phyloP scores from a whole-genome alignment of 2,797 vertebrate species.

The Pelodytes ibericus region DNA sequence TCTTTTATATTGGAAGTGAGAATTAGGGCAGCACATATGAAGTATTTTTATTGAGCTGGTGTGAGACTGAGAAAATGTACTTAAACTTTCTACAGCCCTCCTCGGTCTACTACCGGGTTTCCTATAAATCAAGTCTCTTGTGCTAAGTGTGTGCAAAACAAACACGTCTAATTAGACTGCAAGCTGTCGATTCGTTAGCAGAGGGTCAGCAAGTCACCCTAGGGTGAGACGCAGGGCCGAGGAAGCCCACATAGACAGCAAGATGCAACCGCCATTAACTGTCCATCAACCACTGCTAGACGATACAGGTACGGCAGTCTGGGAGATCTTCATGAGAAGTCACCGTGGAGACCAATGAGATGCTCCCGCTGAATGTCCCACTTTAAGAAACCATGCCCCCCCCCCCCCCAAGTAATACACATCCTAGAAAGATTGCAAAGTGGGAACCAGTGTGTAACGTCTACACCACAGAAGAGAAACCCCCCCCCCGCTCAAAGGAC shows the following conservation, averaged over 20 bases:
- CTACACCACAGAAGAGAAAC: too few species aligned
- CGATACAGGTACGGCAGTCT: too few species aligned
- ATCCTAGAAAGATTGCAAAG: too few species aligned
- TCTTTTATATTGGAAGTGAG: conserved; percentile 69
- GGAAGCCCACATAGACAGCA: background rate
- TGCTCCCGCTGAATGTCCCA: too few species aligned
- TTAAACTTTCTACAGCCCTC: conserved; percentile 66
- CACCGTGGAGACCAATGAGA: too few species aligned
- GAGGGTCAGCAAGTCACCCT: background rate
- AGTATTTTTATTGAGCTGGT: conserved; percentile 69
- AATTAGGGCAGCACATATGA: conserved; percentile 65
- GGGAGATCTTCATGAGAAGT: too few species aligned
- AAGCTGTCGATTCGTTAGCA: background rate
- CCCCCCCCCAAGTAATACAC: too few species aligned
- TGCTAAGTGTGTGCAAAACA: conserved; percentile 59
- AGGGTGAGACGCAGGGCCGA: background rate
- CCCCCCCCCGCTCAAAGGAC: too few species aligned
- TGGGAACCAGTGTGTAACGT: too few species aligned
- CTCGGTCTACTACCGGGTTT: conserved; percentile 51
- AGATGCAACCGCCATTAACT: too few species aligned
- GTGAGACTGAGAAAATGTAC: conserved; percentile 71
- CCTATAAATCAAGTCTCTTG: conserved; percentile 63
- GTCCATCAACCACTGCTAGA: too few species aligned
- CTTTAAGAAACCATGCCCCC: too few species aligned
- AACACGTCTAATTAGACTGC: conserved; percentile 50